Percentiles rank a stretch among this genome's conserved stretches.
Conservation (phyloP, 2,888 invertebrate species). For the Oligia strigilis region DNA sequence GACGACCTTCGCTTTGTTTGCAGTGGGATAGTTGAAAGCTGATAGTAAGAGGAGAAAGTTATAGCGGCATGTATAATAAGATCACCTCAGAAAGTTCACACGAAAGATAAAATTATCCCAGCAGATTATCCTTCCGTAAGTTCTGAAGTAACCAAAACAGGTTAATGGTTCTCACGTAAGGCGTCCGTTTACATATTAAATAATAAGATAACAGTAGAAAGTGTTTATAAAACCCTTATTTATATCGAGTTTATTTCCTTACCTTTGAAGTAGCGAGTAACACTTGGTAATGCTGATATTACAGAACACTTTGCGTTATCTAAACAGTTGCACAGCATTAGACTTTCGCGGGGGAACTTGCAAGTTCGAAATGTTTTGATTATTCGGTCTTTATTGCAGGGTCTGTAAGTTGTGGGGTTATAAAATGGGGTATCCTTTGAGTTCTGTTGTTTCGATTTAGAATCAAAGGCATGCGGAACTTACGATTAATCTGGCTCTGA, state of each 20-base stretch:
- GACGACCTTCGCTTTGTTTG: no score
- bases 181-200: slow-evolving; percentile 51
- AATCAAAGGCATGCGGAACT: slow-evolving; percentile 24
- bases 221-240: slow-evolving; percentile 65
- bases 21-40: neutral
- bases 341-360: slow-evolving; percentile 59
- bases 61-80: neutral
- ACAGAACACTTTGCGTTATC: slow-evolving; percentile 60
- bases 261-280: slow-evolving; percentile 64
- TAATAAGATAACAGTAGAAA: slow-evolving; percentile 61
- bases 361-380: slow-evolving; percentile 49
- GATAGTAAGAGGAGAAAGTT: neutral
- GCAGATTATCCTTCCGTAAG: slow-evolving; percentile 28
- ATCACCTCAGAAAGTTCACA: slow-evolving; percentile 27
- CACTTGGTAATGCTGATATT: slow-evolving; percentile 48
- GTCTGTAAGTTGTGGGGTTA: slow-evolving; percentile 36
- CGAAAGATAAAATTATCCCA: slow-evolving; percentile 22
- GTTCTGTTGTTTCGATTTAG: slow-evolving; percentile 21
- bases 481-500: neutral
- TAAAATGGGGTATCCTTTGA: slow-evolving; percentile 46
- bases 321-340: slow-evolving; percentile 56
- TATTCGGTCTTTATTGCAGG: slow-evolving; percentile 28
- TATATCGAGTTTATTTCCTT: slow-evolving; percentile 58
- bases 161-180: slow-evolving; percentile 48
- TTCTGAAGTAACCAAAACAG: slow-evolving; percentile 35